Percentiles rank a stretch among this genome's conserved stretches.
These are phyloP conservation scores for Hyla sarda DNA, from an alignment of 2,113 vertebrate species.

Conservation along the genomic window DNA sequence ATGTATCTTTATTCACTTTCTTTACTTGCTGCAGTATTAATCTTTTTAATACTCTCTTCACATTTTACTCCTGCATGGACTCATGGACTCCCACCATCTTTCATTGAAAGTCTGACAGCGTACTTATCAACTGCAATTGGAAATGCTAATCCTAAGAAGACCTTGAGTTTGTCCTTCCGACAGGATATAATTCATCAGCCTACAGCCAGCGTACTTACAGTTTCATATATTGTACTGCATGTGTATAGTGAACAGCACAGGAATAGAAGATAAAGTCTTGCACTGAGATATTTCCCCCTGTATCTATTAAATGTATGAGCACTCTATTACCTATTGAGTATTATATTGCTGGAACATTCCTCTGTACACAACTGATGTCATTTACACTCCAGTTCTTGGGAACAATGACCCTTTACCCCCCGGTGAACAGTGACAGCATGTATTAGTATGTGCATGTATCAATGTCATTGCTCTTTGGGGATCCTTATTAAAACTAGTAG, in stretches of 20 bases:
- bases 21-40: neutral
- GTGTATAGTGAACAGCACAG: neutral
- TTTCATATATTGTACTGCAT: neutral
- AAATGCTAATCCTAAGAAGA: constrained; percentile 70
- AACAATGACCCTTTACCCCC: no score
- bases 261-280: neutral
- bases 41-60: neutral
- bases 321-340: neutral
- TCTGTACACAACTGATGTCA: no score
- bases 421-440: no score
- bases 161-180: constrained; percentile 77
- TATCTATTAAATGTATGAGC: neutral
- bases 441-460: no score
- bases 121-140: constrained; percentile 65
- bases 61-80: constrained; percentile 51
- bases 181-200: constrained; percentile 69
- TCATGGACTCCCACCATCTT: constrained; percentile 61
- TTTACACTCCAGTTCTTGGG: no score
- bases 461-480: no score
- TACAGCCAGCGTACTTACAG: neutral
- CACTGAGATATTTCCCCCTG: no score
- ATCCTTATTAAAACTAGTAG: no score
- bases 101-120: constrained; percentile 55
- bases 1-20: neutral
- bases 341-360: no score